Conservation (phyloP, 2,888 invertebrate species). For the Melieria picta region DNA sequence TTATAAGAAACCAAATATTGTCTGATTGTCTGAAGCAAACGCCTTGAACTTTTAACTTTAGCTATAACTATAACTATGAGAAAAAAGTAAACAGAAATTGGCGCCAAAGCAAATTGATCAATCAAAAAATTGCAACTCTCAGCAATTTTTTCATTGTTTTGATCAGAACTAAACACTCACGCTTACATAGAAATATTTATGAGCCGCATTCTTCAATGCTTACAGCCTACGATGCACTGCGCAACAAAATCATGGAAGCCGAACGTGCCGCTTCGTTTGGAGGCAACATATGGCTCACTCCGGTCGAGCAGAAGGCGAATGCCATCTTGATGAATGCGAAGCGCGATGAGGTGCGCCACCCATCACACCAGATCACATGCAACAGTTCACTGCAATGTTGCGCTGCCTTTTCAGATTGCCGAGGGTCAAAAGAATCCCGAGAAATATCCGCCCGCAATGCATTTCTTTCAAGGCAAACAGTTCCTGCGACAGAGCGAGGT, state of each 20-base stretch:
- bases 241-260: constrained; percentile 63
- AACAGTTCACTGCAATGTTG: neutral
- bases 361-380: neutral
- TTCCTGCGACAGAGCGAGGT: constrained; percentile 70
- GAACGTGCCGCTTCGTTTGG: constrained; percentile 59
- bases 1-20: too few relatives aligned
- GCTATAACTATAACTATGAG: too few relatives aligned
- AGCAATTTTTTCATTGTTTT: too few relatives aligned
- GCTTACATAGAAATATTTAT: neutral
- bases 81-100: too few relatives aligned
- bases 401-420: constrained; percentile 48
- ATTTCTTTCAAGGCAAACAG: constrained; percentile 69
- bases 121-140: too few relatives aligned
- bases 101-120: too few relatives aligned
- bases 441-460: constrained; percentile 69
- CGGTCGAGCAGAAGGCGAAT: constrained; percentile 63
- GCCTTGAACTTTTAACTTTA: too few relatives aligned
- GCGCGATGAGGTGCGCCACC: constrained; percentile 52
- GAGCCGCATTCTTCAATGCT: neutral
- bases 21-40: too few relatives aligned
- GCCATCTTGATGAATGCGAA: constrained; percentile 65
- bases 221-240: constrained; percentile 61
- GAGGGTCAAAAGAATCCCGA: constrained; percentile 60
- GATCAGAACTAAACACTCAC: neutral
- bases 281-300: constrained; percentile 59